phyloP scores from a whole-genome alignment of 2,888 invertebrate species.

The Oeneis ivallda region DNA sequence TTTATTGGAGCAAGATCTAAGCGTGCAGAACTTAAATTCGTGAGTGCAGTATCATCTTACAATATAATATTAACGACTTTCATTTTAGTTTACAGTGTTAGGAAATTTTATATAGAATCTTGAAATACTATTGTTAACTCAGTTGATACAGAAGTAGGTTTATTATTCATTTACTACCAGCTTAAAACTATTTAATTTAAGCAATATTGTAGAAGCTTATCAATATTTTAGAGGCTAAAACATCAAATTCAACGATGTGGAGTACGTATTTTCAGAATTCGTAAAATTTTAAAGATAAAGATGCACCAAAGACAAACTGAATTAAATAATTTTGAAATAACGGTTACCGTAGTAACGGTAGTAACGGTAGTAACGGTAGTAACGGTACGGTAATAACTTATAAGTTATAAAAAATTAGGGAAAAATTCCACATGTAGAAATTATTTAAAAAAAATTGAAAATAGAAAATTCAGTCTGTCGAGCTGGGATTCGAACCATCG shows the following conservation, averaged over 20 bases:
- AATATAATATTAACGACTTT: background rate
- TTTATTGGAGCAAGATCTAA: background rate
- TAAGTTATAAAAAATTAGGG: too few relatives aligned
- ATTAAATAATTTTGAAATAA: background rate
- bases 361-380: too few relatives aligned
- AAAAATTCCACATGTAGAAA: too few relatives aligned
- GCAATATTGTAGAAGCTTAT: background rate
- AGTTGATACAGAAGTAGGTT: background rate
- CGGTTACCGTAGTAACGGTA: too few relatives aligned
- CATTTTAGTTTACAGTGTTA: background rate
- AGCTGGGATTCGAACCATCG: too few relatives aligned
- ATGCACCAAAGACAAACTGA: background rate
- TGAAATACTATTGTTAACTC: background rate
- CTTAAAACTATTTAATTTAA: background rate
- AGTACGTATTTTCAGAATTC: background rate
- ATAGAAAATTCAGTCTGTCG: too few relatives aligned
- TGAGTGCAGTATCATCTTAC: slow-evolving; percentile 15
- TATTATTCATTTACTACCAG: background rate
- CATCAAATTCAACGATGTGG: background rate
- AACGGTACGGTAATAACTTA: too few relatives aligned
- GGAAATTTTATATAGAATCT: background rate
- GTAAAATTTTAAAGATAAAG: too few relatives aligned
- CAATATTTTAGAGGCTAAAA: background rate
- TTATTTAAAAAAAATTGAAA: too few relatives aligned
- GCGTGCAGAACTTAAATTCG: slow-evolving; percentile 11